phyloP scores from a whole-genome alignment of 1,140 invertebrate species.

The Acyrthosiphon pisum region DNA sequence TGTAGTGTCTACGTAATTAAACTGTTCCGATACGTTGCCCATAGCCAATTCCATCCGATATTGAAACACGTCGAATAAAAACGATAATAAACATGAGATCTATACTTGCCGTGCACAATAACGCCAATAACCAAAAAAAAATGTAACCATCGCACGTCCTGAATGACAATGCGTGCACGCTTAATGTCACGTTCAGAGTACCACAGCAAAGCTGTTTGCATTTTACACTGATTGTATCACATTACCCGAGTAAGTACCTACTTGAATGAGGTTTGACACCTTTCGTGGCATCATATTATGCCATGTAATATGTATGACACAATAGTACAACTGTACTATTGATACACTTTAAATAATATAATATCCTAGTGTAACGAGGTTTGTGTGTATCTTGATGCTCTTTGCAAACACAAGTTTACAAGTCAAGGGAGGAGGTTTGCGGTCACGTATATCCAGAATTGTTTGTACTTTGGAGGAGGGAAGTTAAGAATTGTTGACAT shows the following conservation, averaged over 20 bases:
- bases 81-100: neutral
- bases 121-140: neutral
- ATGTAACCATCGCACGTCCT: neutral
- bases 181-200: slow-evolving; percentile 19
- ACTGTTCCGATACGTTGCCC: neutral
- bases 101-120: neutral
- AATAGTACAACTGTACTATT: neutral
- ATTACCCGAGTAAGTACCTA: slow-evolving; percentile 10
- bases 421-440: neutral
- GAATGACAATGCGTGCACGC: neutral
- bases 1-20: neutral
- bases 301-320: neutral
- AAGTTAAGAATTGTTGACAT: too few relatives aligned
- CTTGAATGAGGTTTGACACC: neutral
- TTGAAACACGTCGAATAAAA: neutral
- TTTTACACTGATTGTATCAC: neutral
- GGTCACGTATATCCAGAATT: neutral
- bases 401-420: neutral
- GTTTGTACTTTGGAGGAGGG: neutral
- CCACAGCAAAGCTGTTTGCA: neutral
- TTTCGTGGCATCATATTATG: neutral
- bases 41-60: neutral
- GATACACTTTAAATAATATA: slow-evolving; percentile 5
- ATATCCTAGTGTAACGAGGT: neutral
- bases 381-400: neutral